Base-by-base conservation (phyloP, 2,888 invertebrate species). In the Luperina testacea region DNA sequence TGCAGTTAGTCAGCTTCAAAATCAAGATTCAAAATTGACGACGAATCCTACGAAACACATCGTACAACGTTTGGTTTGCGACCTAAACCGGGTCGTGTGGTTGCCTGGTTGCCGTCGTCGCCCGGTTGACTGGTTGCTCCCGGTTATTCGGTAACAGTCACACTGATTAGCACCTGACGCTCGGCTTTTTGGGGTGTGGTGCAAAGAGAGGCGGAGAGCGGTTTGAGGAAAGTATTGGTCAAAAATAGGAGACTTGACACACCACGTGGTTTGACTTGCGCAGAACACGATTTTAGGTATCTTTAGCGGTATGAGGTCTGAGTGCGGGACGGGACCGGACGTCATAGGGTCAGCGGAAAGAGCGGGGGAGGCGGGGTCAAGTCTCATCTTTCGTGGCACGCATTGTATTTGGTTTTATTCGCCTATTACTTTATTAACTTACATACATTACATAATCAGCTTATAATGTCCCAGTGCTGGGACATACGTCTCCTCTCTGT, bases 141-240 rank as follows among this genome's bases (percentile, higher is more conserved):
- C 45, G 77, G 79, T 79, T 87, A 88, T 87, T 82, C 69, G 78
- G 83, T 89, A 88, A 85, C 88, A 80, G 69, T 68, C 77, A 64
- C 72, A 70, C 81, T 87, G 85, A 88, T 89, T 88, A 88, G 82
- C 81, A 88, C 80, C 85, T 89, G 87, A 83, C 85, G 87, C 81
- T 78, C 67, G 57, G 68, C 59, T 51, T 68, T 67, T 81, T 75
- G 64, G 67, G 51, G 70, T 80, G 32, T 79, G 78, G 80, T 72
- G 2, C 27, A 78, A 80, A 51, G 1, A 2, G 11, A 64, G 15
- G 27, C 2, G 7, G 1, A 0, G 0, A 32, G 79, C 67, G 68
- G 20, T 7, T 48, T 57, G 3, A 0, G 0, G 7, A 57, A 11
- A 8, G n/a, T 13, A 0, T 53, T 7, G 1, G 7, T 24, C 2